Evolutionary conservation across 1,140 invertebrate genomes (phyloP), one percentile per base, ranked within the genome.

Genomic region (Zaprionus inermis): DNA sequence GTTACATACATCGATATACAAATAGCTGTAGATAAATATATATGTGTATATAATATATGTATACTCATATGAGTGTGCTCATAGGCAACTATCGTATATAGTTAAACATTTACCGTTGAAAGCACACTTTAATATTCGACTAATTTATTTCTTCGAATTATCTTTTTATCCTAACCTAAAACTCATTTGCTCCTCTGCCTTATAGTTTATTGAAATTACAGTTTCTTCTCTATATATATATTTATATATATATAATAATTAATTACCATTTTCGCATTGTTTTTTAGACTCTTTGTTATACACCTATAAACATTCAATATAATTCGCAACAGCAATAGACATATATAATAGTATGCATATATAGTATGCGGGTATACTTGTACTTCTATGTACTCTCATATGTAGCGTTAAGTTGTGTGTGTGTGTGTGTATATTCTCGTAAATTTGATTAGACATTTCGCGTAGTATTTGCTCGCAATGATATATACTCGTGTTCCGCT

Each of bases 121-220:
- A 24, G 55, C 49, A 75, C 72, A 78, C 60, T 72, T 75, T 74
- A 76, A 78, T 80, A 84, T 44, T 80, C 76, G 60, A 78, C 85
- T 88, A 80, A 90, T 64, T 72, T 68, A 85, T 61, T 67, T 65
- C 63, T 60, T 64, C 65, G 54, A 41, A 64, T 59, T 72, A 24
- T 34, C 38, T 59, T 36, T 44, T 64, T 46, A 63, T 24, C 60
- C 78, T 80, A 76, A 81, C 68, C 76, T 85, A 85, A 76, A 73
- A 68, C 64, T 81, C 55, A 7, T 9, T 38, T 14, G 14, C 80
- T 72, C 66, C 60, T 67, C 66, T 52, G 12, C 79, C 76, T 56
- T 63, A 55, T 52, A 49, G 76, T 92, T 92, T 90, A 92, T 91
- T 92, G 91, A 92, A 92, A 92, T 92, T 92, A 92, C 91, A 91